These are phyloP conservation scores for Carpatolechia fugitivella DNA, from an alignment of 2,888 invertebrate species.

Conservation along the genomic window DNA sequence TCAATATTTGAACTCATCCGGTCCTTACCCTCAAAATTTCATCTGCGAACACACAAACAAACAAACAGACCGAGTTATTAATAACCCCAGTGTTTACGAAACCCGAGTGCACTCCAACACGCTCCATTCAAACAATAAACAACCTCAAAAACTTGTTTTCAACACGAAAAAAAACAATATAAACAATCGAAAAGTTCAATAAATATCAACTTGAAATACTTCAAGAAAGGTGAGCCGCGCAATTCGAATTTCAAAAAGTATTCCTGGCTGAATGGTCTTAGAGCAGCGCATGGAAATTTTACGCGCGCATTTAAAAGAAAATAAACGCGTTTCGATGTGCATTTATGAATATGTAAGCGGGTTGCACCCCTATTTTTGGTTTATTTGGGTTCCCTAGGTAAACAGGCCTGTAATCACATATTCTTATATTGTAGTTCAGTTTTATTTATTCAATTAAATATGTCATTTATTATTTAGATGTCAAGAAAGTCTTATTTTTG, in stretches of 20 bases:
- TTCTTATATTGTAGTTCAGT: too few species aligned
- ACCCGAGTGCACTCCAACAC: constrained; percentile 60
- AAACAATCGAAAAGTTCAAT: constrained; percentile 34
- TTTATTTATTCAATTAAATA: too few species aligned
- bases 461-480: too few species aligned
- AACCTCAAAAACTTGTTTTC: constrained; percentile 56
- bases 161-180: constrained; percentile 48
- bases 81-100: constrained; percentile 46
- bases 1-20: too few species aligned
- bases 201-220: neutral
- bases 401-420: neutral
- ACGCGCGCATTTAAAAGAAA: constrained; percentile 48
- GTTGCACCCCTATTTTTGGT: constrained; percentile 37
- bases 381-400: neutral
- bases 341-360: constrained; percentile 68
- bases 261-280: constrained; percentile 18
- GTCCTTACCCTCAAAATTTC: constrained; percentile 41
- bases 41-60: constrained; percentile 42
- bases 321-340: constrained; percentile 49
- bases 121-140: constrained; percentile 66
- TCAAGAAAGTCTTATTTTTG: too few species aligned
- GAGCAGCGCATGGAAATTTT: neutral
- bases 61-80: constrained; percentile 53
- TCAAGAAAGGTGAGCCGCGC: neutral
- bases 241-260: neutral